These are phyloP conservation scores for Podarcis lilfordi DNA, from an alignment of 2,797 vertebrate species.

Conservation along the genomic window DNA sequence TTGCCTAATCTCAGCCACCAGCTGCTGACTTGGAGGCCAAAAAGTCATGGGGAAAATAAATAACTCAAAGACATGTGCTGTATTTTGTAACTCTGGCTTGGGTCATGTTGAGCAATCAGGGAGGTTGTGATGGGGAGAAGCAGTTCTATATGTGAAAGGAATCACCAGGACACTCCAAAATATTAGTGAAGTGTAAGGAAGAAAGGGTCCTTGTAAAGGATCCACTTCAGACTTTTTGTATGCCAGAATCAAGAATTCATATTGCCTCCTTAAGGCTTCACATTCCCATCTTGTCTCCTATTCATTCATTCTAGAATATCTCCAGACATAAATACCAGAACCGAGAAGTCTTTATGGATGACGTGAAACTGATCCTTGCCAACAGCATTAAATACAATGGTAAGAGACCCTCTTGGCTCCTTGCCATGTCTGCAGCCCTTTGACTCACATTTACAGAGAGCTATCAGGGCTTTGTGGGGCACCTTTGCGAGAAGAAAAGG, in stretches of 20 bases:
- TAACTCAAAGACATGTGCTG: background rate
- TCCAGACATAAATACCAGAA: conserved; percentile 99
- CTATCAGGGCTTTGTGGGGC: too few species aligned
- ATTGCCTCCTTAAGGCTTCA: background rate
- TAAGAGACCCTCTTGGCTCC: conserved; percentile 66
- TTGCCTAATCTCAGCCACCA: background rate
- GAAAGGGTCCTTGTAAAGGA: background rate
- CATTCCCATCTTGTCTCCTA: conserved; percentile 28
- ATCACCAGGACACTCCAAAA: background rate
- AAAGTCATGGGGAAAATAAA: background rate
- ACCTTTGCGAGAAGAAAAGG: too few species aligned
- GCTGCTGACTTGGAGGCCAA: background rate
- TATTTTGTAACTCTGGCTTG: too few species aligned
- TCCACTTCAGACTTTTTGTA: background rate
- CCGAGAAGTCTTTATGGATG: conserved; percentile 90
- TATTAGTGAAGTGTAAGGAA: background rate
- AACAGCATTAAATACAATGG: conserved; percentile 98
- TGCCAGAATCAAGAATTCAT: background rate
- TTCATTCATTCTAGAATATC: conserved; percentile 87
- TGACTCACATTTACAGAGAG: background rate
- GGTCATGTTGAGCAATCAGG: background rate
- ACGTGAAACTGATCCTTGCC: conserved; percentile 90
- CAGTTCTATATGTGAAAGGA: background rate
- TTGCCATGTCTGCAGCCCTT: too few species aligned
- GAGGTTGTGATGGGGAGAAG: background rate